Evolutionary conservation across 2,113 vertebrate genomes (phyloP), one percentile per base, ranked within the genome.

Genomic region (Ophiodon elongatus): DNA sequence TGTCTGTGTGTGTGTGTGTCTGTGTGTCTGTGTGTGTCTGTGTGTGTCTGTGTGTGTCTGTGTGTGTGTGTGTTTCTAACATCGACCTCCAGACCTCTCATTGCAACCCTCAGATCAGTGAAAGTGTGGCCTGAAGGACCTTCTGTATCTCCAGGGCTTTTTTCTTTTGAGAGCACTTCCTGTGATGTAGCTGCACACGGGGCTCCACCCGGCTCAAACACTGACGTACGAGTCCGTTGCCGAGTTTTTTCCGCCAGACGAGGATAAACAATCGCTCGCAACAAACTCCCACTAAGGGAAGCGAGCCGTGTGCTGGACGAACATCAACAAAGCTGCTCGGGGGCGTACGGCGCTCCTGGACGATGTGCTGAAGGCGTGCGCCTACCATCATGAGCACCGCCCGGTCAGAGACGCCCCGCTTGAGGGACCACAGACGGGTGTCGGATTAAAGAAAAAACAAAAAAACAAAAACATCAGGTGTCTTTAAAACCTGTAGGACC

Each of bases 311-410:
- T 65, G 80, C 66, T 56, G 39, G 41, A 33, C 54, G 68, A 57
- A 54, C 56, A 79, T 33, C 63, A 80, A 70, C 65, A 71, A 85
- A 79, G 76, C 65, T 83, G 79, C 73, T 67, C 33, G 45, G 54
- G 60, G 54, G 60, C 83, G 82, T 79, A 86, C 62, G 83, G 87
- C 47, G 68, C 14, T 59, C 2, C 54, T 71, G 47, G 19, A 52
- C 7, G 60, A 52, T 31, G 29, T 37, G 37, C 67, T 41, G 27
- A 80, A 70, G 43, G 14, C 43, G 19, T 4, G 29, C 1, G n/a
- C 35, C 72, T 35, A 75, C 50, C 63, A 19, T 21, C 6, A 19
- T 15, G 29, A 74, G n/a, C 31, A 73, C 29, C 10, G 7, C n/a
- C 15, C 45, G 45, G 45, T 52, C 50, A 19, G 50, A 52, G 50